phyloP scores from a whole-genome alignment of 2,113 vertebrate species.

The Myotis davidii region DNA sequence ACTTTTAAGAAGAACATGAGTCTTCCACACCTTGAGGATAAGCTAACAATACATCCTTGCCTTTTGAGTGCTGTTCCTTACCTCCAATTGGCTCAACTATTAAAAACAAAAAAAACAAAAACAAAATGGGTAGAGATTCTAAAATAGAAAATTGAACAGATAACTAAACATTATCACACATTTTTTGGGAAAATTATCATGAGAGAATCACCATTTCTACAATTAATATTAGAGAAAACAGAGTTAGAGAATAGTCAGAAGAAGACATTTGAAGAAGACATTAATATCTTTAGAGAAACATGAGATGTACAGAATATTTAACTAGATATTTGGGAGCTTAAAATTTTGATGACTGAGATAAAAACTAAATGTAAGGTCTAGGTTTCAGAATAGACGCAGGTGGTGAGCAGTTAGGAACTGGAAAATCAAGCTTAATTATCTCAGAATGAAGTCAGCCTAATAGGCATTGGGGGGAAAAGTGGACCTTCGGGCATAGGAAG shows the following conservation, averaged over 20 bases:
- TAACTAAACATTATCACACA: neutral
- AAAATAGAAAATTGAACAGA: conserved; percentile 38
- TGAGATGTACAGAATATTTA: neutral
- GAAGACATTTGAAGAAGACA: neutral
- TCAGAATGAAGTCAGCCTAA: neutral
- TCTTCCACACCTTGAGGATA: neutral
- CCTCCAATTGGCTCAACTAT: neutral
- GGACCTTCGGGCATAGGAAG: neutral
- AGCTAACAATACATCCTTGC: neutral
- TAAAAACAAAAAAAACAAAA: neutral
- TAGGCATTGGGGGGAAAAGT: neutral
- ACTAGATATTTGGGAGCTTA: neutral
- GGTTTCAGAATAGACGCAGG: neutral
- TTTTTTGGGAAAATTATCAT: neutral
- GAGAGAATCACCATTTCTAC: neutral
- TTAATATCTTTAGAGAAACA: neutral
- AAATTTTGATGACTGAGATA: neutral
- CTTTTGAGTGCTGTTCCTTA: neutral
- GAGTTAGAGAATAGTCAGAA: neutral
- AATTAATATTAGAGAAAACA: neutral
- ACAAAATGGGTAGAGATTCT: neutral
- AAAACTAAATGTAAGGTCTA: neutral
- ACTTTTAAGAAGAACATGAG: neutral
- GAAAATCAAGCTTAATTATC: neutral
- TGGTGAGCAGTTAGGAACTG: neutral